Base-by-base conservation (phyloP, 2,113 vertebrate species). In the Menidia beryllina region DNA sequence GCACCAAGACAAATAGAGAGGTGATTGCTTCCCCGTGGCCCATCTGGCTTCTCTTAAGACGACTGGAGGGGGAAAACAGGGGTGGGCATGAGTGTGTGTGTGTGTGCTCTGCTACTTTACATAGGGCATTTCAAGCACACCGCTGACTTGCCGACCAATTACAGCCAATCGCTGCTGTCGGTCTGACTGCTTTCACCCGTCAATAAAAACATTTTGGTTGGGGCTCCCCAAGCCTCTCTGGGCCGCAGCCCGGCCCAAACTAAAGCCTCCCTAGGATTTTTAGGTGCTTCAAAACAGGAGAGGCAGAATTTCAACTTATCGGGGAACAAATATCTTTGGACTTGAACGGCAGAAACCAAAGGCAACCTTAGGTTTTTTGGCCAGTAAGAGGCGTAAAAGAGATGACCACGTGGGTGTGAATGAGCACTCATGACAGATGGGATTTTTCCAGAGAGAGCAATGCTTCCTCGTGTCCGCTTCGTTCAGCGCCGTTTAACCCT, bases 1-100 rank as follows among this genome's bases (percentile, higher is more conserved):
- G 81, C 81, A 85, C 91, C 90, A 90, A 93, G 92, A 93, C 90
- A 93, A 92, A 92, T 89, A 91, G 90, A 90, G 89, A 79, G 79
- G 85, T 91, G 89, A 93, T 91, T 89, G 86, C 89, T 91, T 91
- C 88, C 83, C 90, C 72, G 75, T 90, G 86, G 87, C 87, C 90
- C 93, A 93, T 93, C 88, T 93, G 92, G 84, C 85, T 93, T 92
- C 83, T 85, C 86, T 93, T 92, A 93, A 84, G 82, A 74, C 69
- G 30, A 50, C 69, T 60, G 78, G 81, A 72, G 66, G 74, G 70
- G 77, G 50, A 67, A 84, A 77, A 66, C 51, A 53, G 56, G 75
- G 77, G 80, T 67, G 85, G 68, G 82, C 54, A 62, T 43, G 56
- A 17, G 43, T 23, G 43, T 21, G 58, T 23, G 58, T 26, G 27